Base-by-base conservation (phyloP, 2,888 invertebrate genomes). In the Cyclophora albipunctata region DNA sequence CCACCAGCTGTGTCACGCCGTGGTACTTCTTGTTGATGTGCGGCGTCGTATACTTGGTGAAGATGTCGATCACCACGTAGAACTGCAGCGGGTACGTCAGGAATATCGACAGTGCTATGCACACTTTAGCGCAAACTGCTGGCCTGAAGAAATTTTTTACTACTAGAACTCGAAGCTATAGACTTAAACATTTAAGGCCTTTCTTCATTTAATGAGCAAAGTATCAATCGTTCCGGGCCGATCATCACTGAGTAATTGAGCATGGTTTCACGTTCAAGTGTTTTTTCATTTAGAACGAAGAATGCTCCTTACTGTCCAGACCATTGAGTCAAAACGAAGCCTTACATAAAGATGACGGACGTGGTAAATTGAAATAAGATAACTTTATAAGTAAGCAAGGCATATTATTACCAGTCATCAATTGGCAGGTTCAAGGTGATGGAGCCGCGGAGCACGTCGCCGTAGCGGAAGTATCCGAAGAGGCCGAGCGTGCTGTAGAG, bases 11-110 rank as follows among this genome's bases (percentile, higher is more conserved):
- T 0, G 69, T 62, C 3, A 73, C 37, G 3, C 50, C 55, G 3
- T 66, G 69, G 51, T 80, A 82, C 5, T 77, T 76, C 6, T 76
- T 70, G n/a, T 70, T 78, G 91, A 97, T 75, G 74, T 94, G 69
- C 76, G 91, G 64, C 71, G 96, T 75, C 85, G 95, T 62, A 90
- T 91, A 91, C 48, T 92, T 93, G 91, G 95, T 96, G 46, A 97
- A 92, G 52, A 98, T 95, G 49, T 96, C 95, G 64, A 96, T 92
- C 0, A 98, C 96, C 0, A 99, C 97, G 78, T 94, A 98, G 78
- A 96, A 96, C 81, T 98, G 98, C 0, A 99, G 90, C 3, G 96
- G 96, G 73, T 96, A 99, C 0, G 98, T 96, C 69, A 98, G 93
- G 69, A 98, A 94, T 52, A 98, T 96, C 0, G 98, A 95, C 4